These are phyloP conservation scores for Thymelicus sylvestris DNA, from an alignment of 2,888 invertebrate species.

Conservation along the genomic window DNA sequence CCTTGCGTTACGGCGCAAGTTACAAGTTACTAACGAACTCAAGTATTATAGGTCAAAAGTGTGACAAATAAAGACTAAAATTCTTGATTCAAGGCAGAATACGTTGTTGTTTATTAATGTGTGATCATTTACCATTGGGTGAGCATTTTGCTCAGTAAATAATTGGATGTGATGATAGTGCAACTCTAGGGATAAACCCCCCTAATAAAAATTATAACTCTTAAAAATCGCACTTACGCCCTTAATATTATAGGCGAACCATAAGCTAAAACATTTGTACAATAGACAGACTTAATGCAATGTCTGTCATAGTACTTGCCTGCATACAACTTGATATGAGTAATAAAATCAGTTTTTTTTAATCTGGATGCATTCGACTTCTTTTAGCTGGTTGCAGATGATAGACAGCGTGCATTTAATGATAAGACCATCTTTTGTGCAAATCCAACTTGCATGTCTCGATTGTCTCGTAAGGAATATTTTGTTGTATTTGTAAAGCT, in stretches of 20 bases:
- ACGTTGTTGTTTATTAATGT: too few relatives aligned
- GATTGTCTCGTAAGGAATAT: neutral
- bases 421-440: slow-evolving; percentile 5
- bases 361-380: neutral
- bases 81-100: too few relatives aligned
- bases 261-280: too few relatives aligned
- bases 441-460: neutral
- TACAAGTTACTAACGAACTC: slow-evolving; percentile 13
- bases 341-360: slow-evolving; percentile 3
- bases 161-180: too few relatives aligned
- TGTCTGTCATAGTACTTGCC: neutral
- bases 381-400: neutral
- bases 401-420: neutral
- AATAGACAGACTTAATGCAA: neutral
- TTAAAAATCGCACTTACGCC: neutral
- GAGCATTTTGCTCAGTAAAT: too few relatives aligned
- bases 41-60: too few relatives aligned
- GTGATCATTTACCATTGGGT: too few relatives aligned
- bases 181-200: too few relatives aligned
- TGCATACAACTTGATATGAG: neutral
- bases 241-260: too few relatives aligned
- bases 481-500: slow-evolving; percentile 12
- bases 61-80: too few relatives aligned
- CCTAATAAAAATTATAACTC: neutral
- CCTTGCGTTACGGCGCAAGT: slow-evolving; percentile 27